Base-by-base conservation (phyloP, 2,888 invertebrate genomes). In the Drosophila acutilabella region DNA sequence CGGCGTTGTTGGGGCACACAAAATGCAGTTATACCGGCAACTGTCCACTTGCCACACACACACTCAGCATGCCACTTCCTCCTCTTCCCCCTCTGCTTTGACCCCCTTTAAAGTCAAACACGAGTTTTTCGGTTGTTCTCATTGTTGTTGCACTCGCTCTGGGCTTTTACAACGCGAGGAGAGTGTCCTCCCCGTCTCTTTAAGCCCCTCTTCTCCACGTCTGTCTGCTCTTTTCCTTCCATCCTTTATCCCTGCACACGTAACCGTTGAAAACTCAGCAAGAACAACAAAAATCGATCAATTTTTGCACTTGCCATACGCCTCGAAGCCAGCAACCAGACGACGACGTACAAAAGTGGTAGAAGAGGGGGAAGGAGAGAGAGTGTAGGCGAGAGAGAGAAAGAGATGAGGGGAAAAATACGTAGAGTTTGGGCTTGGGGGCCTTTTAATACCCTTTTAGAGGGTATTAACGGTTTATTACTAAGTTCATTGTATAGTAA, bases 291-390 rank as follows among this genome's bases (percentile, higher is more conserved):
- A 75, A 75, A 75, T 75, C 75, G 75, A 75, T 75, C 72, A 68
- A 76, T 72, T 77, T 75, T 77, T 75, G 75, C 77, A 75, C 72
- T 76, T 74, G 76, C 74, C 71, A 71, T 65, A 71, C 64, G 68
- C 68, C 57, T 26, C 52, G 47, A 13, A 56, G 66, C 54, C 71
- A 56, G 52, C 59, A 54, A 53, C 62, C 76, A 75, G 76, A 60
- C 38, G 26, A 30, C n/a, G 38, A 26, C 13, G 40, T 3, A 18
- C 16, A n/a, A 4, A 10, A 8, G 36, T 18, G 20, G 41, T 11
- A 26, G 26, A 6, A 1, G 26, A 0, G 13, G 2, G 13, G 10
- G 10, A 2, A 6, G 5, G 8, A 1, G 41, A 40, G 6, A 13
- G 6, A 16, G 42, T 10, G 13, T 14, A 0, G 11, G 3, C 10